Conservation (phyloP, 53 echinoderm and acorn worm species). For the Echinometra lucunter region DNA sequence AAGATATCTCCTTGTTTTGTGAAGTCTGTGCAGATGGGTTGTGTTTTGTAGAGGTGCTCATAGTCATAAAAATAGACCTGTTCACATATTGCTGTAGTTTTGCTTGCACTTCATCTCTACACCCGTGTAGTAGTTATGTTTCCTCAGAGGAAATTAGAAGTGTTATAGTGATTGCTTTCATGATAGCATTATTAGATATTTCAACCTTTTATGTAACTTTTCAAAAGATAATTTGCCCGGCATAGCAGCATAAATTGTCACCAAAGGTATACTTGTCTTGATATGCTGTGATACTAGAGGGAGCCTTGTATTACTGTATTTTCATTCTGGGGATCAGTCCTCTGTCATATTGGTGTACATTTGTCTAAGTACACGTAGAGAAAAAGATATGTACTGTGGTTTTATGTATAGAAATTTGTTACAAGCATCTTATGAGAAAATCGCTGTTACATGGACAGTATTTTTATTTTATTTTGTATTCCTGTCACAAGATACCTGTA, state of each 20-base stretch:
- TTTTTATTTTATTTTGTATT: not conserved
- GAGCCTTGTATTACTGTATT: not conserved
- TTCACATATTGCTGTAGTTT: not conserved
- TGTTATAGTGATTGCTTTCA: too few relatives aligned
- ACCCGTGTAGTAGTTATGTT: not conserved
- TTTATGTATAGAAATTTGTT: not conserved
- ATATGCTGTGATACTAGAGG: not conserved
- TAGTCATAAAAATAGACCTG: not conserved
- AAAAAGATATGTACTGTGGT: not conserved
- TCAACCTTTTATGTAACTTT: too few relatives aligned
- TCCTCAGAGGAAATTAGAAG: not conserved
- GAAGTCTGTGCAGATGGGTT: constrained; percentile 5
- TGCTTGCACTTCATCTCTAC: not conserved
- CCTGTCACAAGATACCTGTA: not conserved
- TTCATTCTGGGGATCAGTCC: not conserved
- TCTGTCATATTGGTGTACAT: too few relatives aligned
- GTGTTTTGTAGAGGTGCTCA: not conserved
- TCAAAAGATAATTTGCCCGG: not conserved
- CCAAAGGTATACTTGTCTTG: not conserved
- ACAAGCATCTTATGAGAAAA: not conserved
- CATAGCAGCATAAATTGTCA: not conserved
- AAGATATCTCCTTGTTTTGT: constrained; percentile 21
- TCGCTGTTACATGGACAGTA: not conserved
- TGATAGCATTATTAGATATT: too few relatives aligned
- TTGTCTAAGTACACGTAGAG: not conserved